Conservation (phyloP, 2,797 vertebrate species). For the Lates japonicus region DNA sequence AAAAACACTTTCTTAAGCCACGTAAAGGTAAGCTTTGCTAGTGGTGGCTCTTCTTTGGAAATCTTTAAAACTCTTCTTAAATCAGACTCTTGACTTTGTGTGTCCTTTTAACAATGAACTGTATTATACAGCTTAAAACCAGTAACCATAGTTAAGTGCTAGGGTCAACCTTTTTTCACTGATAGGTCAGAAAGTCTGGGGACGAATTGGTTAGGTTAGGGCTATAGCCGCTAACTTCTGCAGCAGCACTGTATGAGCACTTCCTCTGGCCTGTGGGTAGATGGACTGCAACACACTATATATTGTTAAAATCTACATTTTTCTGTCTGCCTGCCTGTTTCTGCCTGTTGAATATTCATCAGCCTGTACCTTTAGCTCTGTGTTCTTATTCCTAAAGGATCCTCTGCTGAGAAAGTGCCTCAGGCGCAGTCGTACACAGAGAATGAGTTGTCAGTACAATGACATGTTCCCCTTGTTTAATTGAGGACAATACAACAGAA, state of each 20-base stretch:
- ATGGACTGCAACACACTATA: conserved; percentile 21
- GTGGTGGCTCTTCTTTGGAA: background rate
- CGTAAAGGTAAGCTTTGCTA: background rate
- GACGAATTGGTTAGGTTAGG: background rate
- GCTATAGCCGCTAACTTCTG: background rate
- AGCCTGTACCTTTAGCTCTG: conserved; percentile 56
- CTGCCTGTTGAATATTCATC: conserved; percentile 69
- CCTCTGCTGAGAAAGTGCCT: conserved; percentile 55
- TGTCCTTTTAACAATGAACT: background rate
- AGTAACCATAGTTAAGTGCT: conserved; percentile 7
- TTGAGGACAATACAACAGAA: conserved; percentile 67
- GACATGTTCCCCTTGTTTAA: conserved; percentile 70
- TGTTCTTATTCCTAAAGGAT: conserved; percentile 65
- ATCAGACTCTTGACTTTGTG: background rate
- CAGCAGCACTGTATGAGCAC: background rate
- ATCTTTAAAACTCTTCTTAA: background rate
- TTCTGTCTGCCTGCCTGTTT: conserved; percentile 17
- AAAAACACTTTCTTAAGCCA: background rate
- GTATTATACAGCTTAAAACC: background rate
- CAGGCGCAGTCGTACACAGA: conserved; percentile 42
- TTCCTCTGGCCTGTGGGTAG: background rate
- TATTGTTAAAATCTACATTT: conserved; percentile 47
- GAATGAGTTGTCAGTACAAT: conserved; percentile 60
- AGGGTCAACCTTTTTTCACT: conserved; percentile 5
- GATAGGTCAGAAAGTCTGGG: conserved; percentile 15